phyloP scores from a whole-genome alignment of 92 coral and sea anemone species.

The Palythoa heliodiscus region DNA sequence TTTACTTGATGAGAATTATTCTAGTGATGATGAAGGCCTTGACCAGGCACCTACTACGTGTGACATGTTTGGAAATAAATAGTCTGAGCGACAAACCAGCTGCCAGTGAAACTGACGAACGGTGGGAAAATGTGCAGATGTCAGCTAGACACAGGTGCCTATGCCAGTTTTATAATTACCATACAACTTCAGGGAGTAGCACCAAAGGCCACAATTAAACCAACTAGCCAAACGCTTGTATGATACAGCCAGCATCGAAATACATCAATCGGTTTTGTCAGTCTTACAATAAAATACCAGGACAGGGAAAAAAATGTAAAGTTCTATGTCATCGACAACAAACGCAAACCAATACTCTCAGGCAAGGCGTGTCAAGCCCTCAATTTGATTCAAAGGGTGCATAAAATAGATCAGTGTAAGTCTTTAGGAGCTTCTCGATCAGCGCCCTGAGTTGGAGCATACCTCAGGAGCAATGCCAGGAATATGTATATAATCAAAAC shows the following conservation, averaged over 20 bases:
- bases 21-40: conserved; percentile 34
- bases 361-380: conserved; percentile 64
- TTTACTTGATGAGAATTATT: conserved; percentile 7
- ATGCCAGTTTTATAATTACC: conserved; percentile 54
- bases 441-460: conserved; percentile 53
- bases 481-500: conserved; percentile 46
- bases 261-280: conserved; percentile 49
- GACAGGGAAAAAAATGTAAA: conserved; percentile 37
- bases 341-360: conserved; percentile 55
- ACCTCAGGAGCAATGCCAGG: conserved; percentile 64
- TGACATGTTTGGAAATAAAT: conserved; percentile 11
- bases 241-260: conserved; percentile 60
- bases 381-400: conserved; percentile 55
- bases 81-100: conserved; percentile 4
- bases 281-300: conserved; percentile 48
- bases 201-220: conserved; percentile 54
- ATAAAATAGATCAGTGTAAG: conserved; percentile 39
- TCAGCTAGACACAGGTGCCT: conserved; percentile 55
- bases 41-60: conserved; percentile 24
- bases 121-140: conserved; percentile 56
- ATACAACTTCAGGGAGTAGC: conserved; percentile 55
- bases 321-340: conserved; percentile 59
- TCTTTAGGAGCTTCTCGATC: conserved; percentile 50
- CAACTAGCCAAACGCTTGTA: conserved; percentile 58
- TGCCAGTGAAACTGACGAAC: conserved; percentile 28